phyloP scores from a whole-genome alignment of 2,888 invertebrate species.

The Tetranychus piercei region DNA sequence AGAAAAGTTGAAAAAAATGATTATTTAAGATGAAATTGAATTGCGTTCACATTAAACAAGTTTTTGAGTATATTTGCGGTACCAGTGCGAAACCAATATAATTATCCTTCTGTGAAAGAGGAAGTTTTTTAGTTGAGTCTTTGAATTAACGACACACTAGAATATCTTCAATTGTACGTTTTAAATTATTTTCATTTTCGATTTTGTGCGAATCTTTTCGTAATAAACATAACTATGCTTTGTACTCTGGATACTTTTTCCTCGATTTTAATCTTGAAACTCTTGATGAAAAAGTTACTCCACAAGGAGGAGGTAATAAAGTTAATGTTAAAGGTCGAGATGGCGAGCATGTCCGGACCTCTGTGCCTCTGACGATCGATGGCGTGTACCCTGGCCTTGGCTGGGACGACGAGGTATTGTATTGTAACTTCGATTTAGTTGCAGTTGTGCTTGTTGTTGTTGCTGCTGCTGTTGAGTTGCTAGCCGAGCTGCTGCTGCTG shows the following conservation, averaged over 20 bases:
- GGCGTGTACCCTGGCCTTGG: background rate
- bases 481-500: background rate
- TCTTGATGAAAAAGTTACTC: background rate
- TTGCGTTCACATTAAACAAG: too few species aligned
- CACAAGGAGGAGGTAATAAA: background rate
- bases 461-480: background rate
- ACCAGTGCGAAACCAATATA: too few species aligned
- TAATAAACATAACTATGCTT: background rate
- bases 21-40: too few species aligned
- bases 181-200: too few species aligned
- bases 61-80: too few species aligned
- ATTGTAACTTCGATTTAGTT: slow-evolving; percentile 4
- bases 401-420: slow-evolving; percentile 1
- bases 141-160: too few species aligned
- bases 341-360: slow-evolving; percentile 4
- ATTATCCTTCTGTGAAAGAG: too few species aligned
- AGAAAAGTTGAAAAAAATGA: too few species aligned
- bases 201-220: too few species aligned
- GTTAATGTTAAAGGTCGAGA: slow-evolving; percentile 8
- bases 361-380: slow-evolving; percentile 1
- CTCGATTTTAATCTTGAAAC: background rate
- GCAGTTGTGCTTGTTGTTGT: background rate
- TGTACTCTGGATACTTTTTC: background rate
- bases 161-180: too few species aligned
- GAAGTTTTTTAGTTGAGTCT: too few species aligned